Evolutionary conservation across 2,113 vertebrate genomes (phyloP).

Genomic region (Solea senegalensis): DNA sequence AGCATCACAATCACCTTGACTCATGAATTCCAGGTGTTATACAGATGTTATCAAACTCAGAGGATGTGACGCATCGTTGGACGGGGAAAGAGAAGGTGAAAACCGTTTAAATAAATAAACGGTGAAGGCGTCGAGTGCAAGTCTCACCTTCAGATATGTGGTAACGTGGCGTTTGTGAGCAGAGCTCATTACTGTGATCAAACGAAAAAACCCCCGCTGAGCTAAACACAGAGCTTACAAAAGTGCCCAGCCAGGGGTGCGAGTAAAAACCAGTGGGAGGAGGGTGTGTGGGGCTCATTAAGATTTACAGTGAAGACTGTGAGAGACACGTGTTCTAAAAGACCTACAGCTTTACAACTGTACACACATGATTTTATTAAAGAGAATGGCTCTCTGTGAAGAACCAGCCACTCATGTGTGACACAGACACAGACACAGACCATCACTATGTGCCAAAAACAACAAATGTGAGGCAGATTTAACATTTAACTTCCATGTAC

Average conservation of each 20-base stretch:
- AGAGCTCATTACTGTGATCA: constrained; percentile 77
- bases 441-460: not conserved
- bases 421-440: too few species aligned
- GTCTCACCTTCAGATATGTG: constrained; percentile 66
- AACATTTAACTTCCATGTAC: too few species aligned
- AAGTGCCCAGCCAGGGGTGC: constrained; percentile 70
- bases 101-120: constrained; percentile 57
- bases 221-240: constrained; percentile 72
- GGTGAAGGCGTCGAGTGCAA: constrained; percentile 16
- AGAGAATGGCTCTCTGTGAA: not conserved
- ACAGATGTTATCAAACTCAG: constrained; percentile 19
- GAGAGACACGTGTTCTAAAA: constrained; percentile 34
- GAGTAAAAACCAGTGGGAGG: constrained; percentile 57
- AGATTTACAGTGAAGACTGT: constrained; percentile 60
- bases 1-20: not conserved
- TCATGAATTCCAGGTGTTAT: not conserved
- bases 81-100: constrained; percentile 52
- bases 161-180: constrained; percentile 69
- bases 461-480: not conserved
- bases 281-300: constrained; percentile 62
- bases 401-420: not conserved
- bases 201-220: constrained; percentile 67
- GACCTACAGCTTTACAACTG: constrained; percentile 7
- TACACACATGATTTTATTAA: not conserved
- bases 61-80: constrained; percentile 18